Conservation (phyloP, 2,888 invertebrate genomes). For the Malthinus seriepunctatus region DNA sequence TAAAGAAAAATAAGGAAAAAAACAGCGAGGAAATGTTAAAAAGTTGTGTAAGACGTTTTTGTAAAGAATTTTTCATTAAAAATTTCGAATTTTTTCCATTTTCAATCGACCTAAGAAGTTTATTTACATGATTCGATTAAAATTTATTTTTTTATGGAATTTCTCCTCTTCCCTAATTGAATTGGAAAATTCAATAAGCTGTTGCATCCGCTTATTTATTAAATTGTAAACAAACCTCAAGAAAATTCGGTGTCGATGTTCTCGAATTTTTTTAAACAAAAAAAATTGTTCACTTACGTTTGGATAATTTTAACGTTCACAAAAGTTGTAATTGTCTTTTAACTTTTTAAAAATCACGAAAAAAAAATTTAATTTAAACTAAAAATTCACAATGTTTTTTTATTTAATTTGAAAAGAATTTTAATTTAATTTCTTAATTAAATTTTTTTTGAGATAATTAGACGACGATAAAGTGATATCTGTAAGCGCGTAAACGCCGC, state of each 20-base stretch:
- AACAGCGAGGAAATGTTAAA: background rate
- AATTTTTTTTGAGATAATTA: background rate
- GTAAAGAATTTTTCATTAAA: background rate
- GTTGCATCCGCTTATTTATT: slow-evolving; percentile 3
- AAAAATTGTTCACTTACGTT: background rate
- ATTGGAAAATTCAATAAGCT: slow-evolving; percentile 14
- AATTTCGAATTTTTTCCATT: background rate
- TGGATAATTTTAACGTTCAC: too few species aligned
- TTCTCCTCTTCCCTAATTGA: background rate
- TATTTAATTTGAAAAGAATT: background rate
- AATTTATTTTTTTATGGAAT: background rate
- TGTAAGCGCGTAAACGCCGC: slow-evolving; percentile 7
- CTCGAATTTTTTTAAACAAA: background rate
- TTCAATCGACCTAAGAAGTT: background rate
- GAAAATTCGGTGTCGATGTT: too few species aligned
- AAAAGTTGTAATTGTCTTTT: too few species aligned
- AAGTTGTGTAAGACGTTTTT: background rate
- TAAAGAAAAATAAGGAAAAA: slow-evolving; percentile 6
- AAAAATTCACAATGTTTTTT: background rate
- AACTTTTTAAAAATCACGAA: too few species aligned
- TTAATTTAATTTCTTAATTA: background rate
- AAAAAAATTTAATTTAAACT: too few species aligned
- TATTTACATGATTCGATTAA: background rate
- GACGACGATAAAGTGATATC: slow-evolving; percentile 1
- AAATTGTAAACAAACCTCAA: background rate